These are phyloP conservation scores for Caenorhabditis macrosperma DNA, from an alignment of 2,888 invertebrate species.

Conservation along the genomic window DNA sequence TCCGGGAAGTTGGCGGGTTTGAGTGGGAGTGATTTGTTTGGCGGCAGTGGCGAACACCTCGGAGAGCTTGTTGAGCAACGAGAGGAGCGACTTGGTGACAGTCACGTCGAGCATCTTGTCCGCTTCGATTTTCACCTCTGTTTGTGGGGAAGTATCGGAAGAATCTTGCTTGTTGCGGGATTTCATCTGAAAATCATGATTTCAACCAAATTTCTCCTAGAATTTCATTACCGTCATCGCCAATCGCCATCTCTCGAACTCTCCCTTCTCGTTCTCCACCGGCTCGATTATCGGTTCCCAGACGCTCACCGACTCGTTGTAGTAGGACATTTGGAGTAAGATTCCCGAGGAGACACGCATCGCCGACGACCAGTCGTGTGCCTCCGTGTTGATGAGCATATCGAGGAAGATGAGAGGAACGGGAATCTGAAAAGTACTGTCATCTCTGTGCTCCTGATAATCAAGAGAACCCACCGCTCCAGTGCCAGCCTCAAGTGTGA, in stretches of 20 bases:
- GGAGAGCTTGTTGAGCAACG: constrained; percentile 88
- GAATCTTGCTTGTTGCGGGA: constrained; percentile 69
- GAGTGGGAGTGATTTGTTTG: constrained; percentile 75
- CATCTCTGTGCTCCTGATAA: not conserved
- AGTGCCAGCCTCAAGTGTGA: constrained; percentile 71
- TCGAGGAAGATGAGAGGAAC: constrained; percentile 92
- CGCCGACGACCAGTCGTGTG: constrained; percentile 78
- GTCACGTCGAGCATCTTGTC: constrained; percentile 88
- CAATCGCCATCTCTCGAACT: constrained; percentile 69
- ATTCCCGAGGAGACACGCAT: constrained; percentile 80
- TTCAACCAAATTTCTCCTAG: not conserved
- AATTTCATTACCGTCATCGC: constrained; percentile 35
- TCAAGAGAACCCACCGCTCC: constrained; percentile 41
- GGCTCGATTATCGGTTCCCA: constrained; percentile 91
- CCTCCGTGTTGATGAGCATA: constrained; percentile 86
- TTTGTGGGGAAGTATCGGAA: constrained; percentile 62
- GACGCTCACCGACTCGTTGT: constrained; percentile 87
- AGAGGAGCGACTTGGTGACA: constrained; percentile 88
- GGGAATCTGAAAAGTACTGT: constrained; percentile 84
- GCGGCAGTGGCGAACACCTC: constrained; percentile 82
- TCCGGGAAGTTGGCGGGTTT: constrained; percentile 74
- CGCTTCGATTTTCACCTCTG: constrained; percentile 82
- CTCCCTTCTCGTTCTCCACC: constrained; percentile 67
- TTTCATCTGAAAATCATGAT: constrained; percentile 58
- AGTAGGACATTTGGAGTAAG: constrained; percentile 90